Base-by-base conservation (phyloP, 1,140 invertebrate species). In the Tetragnatha versicolor region DNA sequence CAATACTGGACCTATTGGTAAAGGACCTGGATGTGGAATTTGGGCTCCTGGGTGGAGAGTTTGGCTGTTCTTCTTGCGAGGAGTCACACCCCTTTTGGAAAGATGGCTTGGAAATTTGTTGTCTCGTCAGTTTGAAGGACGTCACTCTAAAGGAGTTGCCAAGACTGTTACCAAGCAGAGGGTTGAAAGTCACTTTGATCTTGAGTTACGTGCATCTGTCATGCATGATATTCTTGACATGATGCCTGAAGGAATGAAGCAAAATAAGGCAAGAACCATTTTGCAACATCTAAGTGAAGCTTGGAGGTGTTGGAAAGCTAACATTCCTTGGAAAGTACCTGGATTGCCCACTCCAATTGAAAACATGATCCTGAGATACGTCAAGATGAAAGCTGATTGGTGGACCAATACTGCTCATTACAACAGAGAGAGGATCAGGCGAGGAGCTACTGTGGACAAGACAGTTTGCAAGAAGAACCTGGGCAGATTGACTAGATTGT, bases 381-480 rank as follows among this genome's bases (percentile, higher is more conserved):
- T 99, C 0, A 99, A 99, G 86, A 99, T 99, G 92, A 99, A 99
- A 86, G 98, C 98, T 0, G 98, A 99, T 87, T 99, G 98, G 98
- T 99, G 98, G 98, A 99, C 98, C 0, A 99, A 99, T 86, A 99
- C 98, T 0, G 98, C 98, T 2, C 98, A 99, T 88, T 99, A 99
- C 86, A 99, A 99, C 88, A 90, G 98, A 29, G 98, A 99, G 87
- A 89, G 98, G 82, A 97, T 98, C 49, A 89, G 95, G 1, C 90
- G 94, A 77, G 95, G 95, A 42, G 95, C 94, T 20, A 97, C 95
- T 1, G 97, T 99, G 22, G 98, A 99, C 85, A 99, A 99, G 86
- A 99, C 98, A 1, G 98, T 99, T 0, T 99, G 98, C 86, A 99
- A 99, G 86, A 99, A 99, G 87, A 99, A 99, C 89, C 89, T 99